Base-by-base conservation (phyloP, 2,888 invertebrate species). In the Atrina japonica region DNA sequence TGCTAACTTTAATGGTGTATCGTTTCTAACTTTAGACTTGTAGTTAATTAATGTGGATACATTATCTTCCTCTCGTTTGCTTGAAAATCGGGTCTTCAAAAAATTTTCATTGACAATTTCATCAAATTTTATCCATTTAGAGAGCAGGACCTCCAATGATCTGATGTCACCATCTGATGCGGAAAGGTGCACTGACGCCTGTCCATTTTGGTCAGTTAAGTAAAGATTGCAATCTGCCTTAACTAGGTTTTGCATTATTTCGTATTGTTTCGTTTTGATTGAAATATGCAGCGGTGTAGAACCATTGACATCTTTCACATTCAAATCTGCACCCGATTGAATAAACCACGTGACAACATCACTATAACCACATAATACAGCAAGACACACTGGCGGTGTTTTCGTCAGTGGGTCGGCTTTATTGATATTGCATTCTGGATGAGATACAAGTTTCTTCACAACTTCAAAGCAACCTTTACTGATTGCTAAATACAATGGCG, bases 391-490 rank as follows among this genome's bases (percentile, higher is more conserved):
- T 14, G 84, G 77, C 53, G 75, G 75, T 35, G 79, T 74, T 47
- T 77, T 78, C 3, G 82, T 82, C n/a, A 83, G 66, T 29, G 81
- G 80, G 35, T 84, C 83, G 7, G 77, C 35, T 65, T 75, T 79
- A 56, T 82, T 77, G 1, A 83, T 49, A 59, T 79, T 70, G 61
- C 81, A 81, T 30, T 72, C 73, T n/a, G 66, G 65, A 50, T 79
- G 72, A n/a, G 73, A 27, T n/a, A 80, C 72, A 6, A 83, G 47
- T 35, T 63, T 41, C 23, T 73, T 63, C 5, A 76, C 80, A 25
- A 80, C 74, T 11, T 76, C 73, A 21, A 78, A 67, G 27, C 65
- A 72, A n/a, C 77, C 76, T 66, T 84, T 84, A 23, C 84, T 72
- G 9, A 83, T 74, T 1, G 84, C 82, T 7, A 84, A 73, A 30